Evolutionary conservation across 2,888 invertebrate genomes (phyloP), one percentile per base, ranked within the genome.

Genomic region (Cerastis leucographa): DNA sequence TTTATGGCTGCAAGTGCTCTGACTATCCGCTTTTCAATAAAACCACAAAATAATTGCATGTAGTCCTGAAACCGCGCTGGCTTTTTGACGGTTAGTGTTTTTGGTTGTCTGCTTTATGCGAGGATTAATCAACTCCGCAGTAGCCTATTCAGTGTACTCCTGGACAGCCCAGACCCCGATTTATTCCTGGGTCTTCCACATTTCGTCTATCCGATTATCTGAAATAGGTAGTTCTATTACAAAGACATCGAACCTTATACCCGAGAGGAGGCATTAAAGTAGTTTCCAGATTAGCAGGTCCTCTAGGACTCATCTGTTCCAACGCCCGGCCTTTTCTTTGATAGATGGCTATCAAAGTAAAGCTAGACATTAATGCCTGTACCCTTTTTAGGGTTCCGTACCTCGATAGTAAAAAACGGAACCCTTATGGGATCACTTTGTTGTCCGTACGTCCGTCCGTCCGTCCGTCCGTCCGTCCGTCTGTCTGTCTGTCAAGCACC

Each of bases 1-100:
- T 79, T 81, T 79, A 79, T 75, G 61, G 42, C 35, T n/a, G 49
- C 42, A 64, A 64, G 9, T 11, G 7, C 25, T 64, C 78, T 65
- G 74, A 79, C 61, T 49, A 49, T 7, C 17, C 67, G 54, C 42
- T 75, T 75, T 79, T 56, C 54, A 56, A 81, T 68, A 81, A 81
- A 79, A 54, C 76, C 76, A 22, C 67, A 56, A 64, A 29, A 54
- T 62, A 19, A 74, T 54, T 74, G 65, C 29, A 11, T 42, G 40
- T 54, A 67, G 46, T 35, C 46, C 51, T 62, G 51, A 17, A 61
- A 44, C 44, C 64, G 42, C 46, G 12, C 46, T 56, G 51, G n/a
- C 11, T 46, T 77, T 71, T 25, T 25, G 40, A 19, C 19, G 1
- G 17, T 49, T 49, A 4, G 17, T 19, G 9, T 19, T 78, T 66